Base-by-base conservation (phyloP, 2,797 vertebrate species). In the Scolopax rusticola region DNA sequence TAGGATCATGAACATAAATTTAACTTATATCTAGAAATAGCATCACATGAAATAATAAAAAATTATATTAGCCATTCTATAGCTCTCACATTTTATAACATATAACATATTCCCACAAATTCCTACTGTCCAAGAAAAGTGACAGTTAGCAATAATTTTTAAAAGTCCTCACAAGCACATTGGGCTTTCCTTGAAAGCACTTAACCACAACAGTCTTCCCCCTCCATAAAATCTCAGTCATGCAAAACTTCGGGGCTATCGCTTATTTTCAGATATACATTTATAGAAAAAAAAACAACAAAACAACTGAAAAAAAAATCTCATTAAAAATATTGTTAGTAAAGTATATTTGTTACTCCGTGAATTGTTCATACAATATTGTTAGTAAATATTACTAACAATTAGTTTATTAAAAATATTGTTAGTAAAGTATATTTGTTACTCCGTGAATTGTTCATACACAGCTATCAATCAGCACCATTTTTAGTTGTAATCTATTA, bases 401-500 rank as follows among this genome's bases (percentile, higher is more conserved):
- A 33, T 33, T 33, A 33, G 33, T 33, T 33, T 33, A 87, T 54
- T 87, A 41, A 23, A 91, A 69, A 80, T n/a, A 75, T 54, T 93
- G 36, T 30, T 84, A 95, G 63, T 59, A 90, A 89, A 87, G 27
- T 12, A 65, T 20, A 77, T 87, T 21, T 14, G 70, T 60, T 90
- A 87, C 56, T 57, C 73, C 36, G 67, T 33, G 50, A 91, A 41
- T 17, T 81, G 40, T 48, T 77, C 89, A 81, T 11, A 12, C 25
- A 61, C 51, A 93, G 56, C 87, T 89, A 89, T 54, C 87, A 89
- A 97, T 85, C 83, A 61, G 73, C 69, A 95, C 19, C 8, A n/a
- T 69, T 95, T 94, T 96, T 80, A 84, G 56, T 33, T 87, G 56
- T 70, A 97, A 96, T 92, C 90, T 94, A 56, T 53, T 84, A 91